A percentile compares a stretch with the other conserved stretches of the same genome.
Evolutionary conservation across 2,888 invertebrate genomes (phyloP).

Genomic region (Automeris io): DNA sequence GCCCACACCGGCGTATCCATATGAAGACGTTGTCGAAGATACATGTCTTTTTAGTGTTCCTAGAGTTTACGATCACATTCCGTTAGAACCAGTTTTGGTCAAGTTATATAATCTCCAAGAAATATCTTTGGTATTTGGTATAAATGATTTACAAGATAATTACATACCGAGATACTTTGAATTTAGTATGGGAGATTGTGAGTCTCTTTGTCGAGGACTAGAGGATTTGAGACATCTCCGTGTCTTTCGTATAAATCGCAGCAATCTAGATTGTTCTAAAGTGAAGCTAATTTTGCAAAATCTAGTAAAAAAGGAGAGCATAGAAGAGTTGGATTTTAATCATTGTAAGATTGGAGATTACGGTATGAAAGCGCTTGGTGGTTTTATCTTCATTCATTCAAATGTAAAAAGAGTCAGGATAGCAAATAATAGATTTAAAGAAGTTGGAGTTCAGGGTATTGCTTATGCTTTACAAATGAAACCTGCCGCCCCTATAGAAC

Average conservation of each 20-base stretch:
- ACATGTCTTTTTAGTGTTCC: constrained; percentile 52
- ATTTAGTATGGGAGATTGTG: constrained; percentile 77
- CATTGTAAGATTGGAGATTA: constrained; percentile 80
- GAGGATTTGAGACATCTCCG: constrained; percentile 61
- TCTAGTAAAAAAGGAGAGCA: constrained; percentile 60
- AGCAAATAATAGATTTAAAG: constrained; percentile 75
- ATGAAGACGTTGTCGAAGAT: constrained; percentile 45
- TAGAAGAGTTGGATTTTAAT: constrained; percentile 80
- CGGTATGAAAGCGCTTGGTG: constrained; percentile 80
- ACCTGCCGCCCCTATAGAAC: constrained; percentile 62
- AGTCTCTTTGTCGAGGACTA: constrained; percentile 73
- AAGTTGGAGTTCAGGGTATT: constrained; percentile 71
- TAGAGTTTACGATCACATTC: constrained; percentile 75
- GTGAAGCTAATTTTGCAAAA: constrained; percentile 76
- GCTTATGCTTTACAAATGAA: constrained; percentile 72
- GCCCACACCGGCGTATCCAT: constrained; percentile 51
- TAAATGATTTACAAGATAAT: constrained; percentile 66
- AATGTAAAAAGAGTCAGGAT: constrained; percentile 68
- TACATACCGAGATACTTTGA: constrained; percentile 79
- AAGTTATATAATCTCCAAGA: constrained; percentile 73
- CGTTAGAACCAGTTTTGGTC: constrained; percentile 71
- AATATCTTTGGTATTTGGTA: constrained; percentile 53
- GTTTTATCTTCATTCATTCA: constrained; percentile 65
- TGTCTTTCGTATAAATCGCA: constrained; percentile 76
- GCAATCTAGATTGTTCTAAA: constrained; percentile 77